Conservation (phyloP, 2,113 vertebrate genomes). For the Caranx melampygus region DNA sequence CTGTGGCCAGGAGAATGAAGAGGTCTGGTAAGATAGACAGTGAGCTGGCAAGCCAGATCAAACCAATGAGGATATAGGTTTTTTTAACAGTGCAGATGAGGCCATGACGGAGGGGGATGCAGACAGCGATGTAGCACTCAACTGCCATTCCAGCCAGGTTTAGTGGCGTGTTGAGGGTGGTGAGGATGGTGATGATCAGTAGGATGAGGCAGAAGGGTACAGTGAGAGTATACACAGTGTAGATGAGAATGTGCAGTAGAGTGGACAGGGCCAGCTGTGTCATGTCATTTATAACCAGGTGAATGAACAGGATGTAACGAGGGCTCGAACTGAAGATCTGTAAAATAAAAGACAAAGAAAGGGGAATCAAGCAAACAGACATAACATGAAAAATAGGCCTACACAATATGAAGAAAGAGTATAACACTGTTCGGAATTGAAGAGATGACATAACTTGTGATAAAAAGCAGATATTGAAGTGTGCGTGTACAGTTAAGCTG, state of each 20-base stretch:
- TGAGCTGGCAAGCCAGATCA: conserved; percentile 66
- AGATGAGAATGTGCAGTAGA: conserved; percentile 49
- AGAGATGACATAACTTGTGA: too few relatives aligned
- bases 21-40: conserved; percentile 67
- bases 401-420: too few relatives aligned
- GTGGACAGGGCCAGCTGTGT: conserved; percentile 42
- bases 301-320: conserved; percentile 75
- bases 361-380: too few relatives aligned
- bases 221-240: conserved; percentile 19
- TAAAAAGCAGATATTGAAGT: too few relatives aligned
- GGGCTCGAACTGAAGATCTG: conserved; percentile 64
- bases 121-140: conserved; percentile 78
- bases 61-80: conserved; percentile 61
- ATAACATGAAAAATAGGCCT: neutral
- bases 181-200: conserved; percentile 43
- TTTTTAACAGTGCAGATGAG: conserved; percentile 74
- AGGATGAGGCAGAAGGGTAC: conserved; percentile 70
- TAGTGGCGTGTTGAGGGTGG: conserved; percentile 73
- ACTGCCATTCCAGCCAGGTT: conserved; percentile 72
- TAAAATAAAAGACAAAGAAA: neutral
- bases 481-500: too few relatives aligned
- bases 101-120: conserved; percentile 70
- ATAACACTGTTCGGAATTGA: too few relatives aligned
- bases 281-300: conserved; percentile 69
- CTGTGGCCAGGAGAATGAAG: conserved; percentile 33